Percentiles rank a stretch among this genome's conserved stretches.
Conservation (phyloP, 1,140 invertebrate species). For the Philotrypesis tridentata region DNA sequence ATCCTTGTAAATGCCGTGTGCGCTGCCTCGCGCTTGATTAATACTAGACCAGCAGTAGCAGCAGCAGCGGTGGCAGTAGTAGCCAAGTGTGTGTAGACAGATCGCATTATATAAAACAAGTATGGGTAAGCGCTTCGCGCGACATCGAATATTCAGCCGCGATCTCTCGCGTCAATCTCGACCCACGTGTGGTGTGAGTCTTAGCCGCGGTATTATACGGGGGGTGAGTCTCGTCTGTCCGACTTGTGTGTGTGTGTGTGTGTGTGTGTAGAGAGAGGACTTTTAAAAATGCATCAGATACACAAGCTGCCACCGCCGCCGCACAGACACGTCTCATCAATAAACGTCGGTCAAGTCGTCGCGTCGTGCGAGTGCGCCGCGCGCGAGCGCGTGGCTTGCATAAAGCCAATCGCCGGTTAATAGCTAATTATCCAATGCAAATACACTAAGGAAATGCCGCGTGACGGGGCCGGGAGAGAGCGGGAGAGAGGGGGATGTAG, state of each 20-base stretch:
- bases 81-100: no score
- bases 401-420: constrained; percentile 29
- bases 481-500: background rate
- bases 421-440: constrained; percentile 49
- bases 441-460: constrained; percentile 18
- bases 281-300: constrained; percentile 1
- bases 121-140: no score
- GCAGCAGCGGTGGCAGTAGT: no score
- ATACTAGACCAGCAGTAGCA: background rate
- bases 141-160: background rate
- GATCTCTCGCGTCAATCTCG: background rate
- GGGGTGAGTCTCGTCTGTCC: no score
- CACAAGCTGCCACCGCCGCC: no score
- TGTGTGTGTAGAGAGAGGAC: no score
- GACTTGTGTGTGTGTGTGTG: no score
- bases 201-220: no score
- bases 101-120: background rate
- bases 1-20: constrained; percentile 7
- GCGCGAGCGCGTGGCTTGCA: no score
- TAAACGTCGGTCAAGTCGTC: constrained; percentile 23
- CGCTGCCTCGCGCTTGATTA: constrained; percentile 26
- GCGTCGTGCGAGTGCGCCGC: no score
- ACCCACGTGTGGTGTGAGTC: no score
- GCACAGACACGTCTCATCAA: background rate
- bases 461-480: background rate